These are phyloP conservation scores for Barnardius zonarius DNA, from an alignment of 2,113 vertebrate species.

Conservation along the genomic window DNA sequence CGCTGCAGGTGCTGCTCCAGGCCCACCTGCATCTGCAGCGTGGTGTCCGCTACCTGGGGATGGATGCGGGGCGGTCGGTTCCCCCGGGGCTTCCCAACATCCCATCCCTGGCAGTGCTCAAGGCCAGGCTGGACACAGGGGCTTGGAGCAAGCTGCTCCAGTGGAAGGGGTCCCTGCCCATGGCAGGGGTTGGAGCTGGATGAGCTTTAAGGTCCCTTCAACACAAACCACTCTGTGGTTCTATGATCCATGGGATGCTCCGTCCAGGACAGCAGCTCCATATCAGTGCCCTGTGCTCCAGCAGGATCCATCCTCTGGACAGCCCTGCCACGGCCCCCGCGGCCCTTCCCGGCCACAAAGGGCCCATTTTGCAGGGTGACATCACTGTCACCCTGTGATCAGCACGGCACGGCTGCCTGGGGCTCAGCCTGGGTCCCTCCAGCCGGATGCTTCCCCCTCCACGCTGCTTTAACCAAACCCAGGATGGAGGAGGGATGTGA, in stretches of 20 bases:
- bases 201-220: neutral
- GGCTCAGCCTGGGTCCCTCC: neutral
- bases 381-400: neutral
- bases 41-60: slow-evolving; percentile 80
- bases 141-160: neutral
- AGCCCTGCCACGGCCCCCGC: neutral
- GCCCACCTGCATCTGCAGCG: slow-evolving; percentile 77
- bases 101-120: neutral
- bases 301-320: neutral
- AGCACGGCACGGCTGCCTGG: rapidly evolving
- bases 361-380: neutral
- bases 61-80: neutral
- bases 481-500: rapidly evolving
- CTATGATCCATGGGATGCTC: neutral
- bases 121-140: neutral
- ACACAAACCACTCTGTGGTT: neutral
- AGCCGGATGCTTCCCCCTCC: neutral
- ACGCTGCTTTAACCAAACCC: neutral
- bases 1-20: slow-evolving; percentile 84
- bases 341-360: neutral
- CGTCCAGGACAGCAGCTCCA: neutral
- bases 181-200: neutral
- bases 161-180: neutral
- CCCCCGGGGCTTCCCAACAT: neutral
- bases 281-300: rapidly evolving